phyloP scores from a whole-genome alignment of 2,797 vertebrate genomes.

The Etheostoma nigrum region DNA sequence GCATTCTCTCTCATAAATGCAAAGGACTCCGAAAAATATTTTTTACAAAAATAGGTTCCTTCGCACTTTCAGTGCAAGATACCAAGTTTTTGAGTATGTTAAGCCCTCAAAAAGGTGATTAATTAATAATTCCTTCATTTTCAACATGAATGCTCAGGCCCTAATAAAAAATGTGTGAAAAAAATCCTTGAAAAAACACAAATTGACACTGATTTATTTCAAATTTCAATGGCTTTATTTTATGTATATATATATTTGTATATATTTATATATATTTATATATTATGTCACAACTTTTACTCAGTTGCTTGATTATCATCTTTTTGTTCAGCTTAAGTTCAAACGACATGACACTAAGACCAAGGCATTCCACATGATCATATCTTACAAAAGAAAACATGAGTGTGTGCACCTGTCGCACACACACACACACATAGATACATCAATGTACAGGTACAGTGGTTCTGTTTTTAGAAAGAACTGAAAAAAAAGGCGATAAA shows the following conservation, averaged over 20 bases:
- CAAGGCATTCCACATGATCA: constrained; percentile 89
- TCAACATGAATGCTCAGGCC: too few relatives aligned
- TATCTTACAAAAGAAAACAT: constrained; percentile 86
- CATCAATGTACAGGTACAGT: constrained; percentile 65
- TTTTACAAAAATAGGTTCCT: too few relatives aligned
- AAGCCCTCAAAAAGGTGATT: too few relatives aligned
- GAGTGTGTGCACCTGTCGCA: constrained; percentile 64
- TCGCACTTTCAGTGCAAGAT: too few relatives aligned
- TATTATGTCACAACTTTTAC: constrained; percentile 83
- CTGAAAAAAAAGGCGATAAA: constrained; percentile 52
- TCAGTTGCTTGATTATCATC: constrained; percentile 87
- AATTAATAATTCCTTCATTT: too few relatives aligned
- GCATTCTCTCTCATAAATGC: too few relatives aligned
- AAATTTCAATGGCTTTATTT: constrained; percentile 90
- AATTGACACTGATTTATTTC: constrained; percentile 76
- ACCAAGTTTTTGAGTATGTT: too few relatives aligned
- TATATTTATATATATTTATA: constrained; percentile 81
- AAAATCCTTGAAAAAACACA: constrained; percentile 42
- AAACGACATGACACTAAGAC: constrained; percentile 87
- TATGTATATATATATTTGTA: constrained; percentile 84
- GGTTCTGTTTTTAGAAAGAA: constrained; percentile 78
- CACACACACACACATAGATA: constrained; percentile 66
- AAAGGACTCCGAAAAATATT: too few relatives aligned
- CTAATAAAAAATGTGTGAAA: background rate
- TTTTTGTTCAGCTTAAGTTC: constrained; percentile 86